phyloP scores from a whole-genome alignment of 2,113 vertebrate species.

The Eupsittula cactorum region DNA sequence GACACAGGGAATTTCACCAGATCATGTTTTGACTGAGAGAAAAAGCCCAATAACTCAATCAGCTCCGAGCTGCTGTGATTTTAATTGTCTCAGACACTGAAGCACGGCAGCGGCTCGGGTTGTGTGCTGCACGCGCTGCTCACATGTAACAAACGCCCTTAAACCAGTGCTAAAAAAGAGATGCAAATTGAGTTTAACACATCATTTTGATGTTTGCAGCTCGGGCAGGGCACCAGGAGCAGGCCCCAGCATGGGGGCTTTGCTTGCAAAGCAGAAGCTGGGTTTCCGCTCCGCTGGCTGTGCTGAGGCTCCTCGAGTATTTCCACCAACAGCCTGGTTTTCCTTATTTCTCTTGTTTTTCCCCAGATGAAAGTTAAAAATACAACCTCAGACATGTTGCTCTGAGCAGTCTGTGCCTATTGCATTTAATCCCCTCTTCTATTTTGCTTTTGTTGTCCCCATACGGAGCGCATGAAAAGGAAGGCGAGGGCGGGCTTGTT shows the following conservation, averaged over 20 bases:
- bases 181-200: not conserved
- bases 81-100: accelerated
- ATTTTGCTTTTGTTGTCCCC: not conserved
- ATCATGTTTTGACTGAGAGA: not conserved
- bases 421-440: not conserved
- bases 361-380: not conserved
- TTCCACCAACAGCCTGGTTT: not conserved
- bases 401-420: not conserved
- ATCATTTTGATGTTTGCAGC: not conserved
- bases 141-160: accelerated
- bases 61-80: accelerated
- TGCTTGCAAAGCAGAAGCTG: not conserved
- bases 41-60: not conserved
- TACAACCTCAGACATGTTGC: not conserved
- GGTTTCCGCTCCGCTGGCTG: not conserved
- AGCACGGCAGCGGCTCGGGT: accelerated
- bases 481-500: not conserved
- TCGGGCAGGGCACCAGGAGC: accelerated
- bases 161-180: not conserved
- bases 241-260: not conserved
- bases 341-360: not conserved
- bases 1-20: not conserved
- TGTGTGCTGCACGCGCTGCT: accelerated
- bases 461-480: not conserved
- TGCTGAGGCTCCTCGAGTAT: not conserved